phyloP scores from a whole-genome alignment of 1,140 invertebrate species.

The Drosophila serrata region DNA sequence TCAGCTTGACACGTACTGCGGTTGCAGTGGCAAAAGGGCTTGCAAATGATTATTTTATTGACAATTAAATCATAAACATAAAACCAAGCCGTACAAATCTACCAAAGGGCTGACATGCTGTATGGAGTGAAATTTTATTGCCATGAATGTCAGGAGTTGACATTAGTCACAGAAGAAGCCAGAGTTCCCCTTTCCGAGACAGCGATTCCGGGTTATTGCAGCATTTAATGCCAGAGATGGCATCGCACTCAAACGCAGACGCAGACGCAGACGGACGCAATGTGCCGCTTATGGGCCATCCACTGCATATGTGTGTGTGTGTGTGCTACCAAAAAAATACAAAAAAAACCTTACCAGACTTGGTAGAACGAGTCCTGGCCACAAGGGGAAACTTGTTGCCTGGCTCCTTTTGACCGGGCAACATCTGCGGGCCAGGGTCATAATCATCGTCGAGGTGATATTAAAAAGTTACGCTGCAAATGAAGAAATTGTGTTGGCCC shows the following conservation, averaged over 20 bases:
- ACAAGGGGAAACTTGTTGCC: constrained; percentile 31
- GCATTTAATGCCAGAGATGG: constrained; percentile 60
- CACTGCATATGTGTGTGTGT: constrained; percentile 35
- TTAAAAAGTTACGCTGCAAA: constrained; percentile 60
- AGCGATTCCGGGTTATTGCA: constrained; percentile 70
- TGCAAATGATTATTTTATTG: constrained; percentile 83
- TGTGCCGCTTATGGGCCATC: constrained; percentile 57
- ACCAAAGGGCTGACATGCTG: constrained; percentile 39
- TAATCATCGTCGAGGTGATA: constrained; percentile 36
- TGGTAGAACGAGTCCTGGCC: neutral
- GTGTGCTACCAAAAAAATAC: neutral
- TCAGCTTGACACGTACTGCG: constrained; percentile 70
- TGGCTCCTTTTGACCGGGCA: neutral
- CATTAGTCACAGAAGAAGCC: constrained; percentile 65
- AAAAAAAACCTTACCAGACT: neutral
- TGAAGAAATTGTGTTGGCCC: constrained; percentile 69
- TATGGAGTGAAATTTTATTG: constrained; percentile 73
- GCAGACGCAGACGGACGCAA: constrained; percentile 53
- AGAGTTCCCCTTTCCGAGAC: constrained; percentile 16
- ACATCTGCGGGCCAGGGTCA: constrained; percentile 7
- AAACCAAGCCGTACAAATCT: constrained; percentile 64
- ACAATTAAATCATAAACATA: constrained; percentile 78
- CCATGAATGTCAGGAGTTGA: constrained; percentile 69
- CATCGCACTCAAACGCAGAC: constrained; percentile 61
- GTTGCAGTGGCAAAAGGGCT: constrained; percentile 71